Evolutionary conservation across 2,113 vertebrate species (phyloP).

Genomic region (Eptesicus fuscus): DNA sequence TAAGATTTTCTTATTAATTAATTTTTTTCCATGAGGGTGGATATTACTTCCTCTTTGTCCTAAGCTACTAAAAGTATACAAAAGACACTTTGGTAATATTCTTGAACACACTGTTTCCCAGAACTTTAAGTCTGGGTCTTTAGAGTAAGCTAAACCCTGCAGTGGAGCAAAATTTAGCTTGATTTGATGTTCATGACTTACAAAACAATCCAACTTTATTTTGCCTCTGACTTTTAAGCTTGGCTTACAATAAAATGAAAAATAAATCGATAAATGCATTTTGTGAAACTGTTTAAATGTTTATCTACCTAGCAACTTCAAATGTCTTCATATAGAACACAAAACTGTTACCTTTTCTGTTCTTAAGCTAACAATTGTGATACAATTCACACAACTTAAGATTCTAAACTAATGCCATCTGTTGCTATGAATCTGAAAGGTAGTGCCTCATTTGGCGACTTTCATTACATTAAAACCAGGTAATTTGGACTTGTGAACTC

Average conservation of each 20-base stretch:
- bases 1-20: not conserved
- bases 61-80: not conserved
- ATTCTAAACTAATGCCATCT: not conserved
- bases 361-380: conserved; percentile 17
- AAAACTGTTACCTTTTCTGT: conserved; percentile 35
- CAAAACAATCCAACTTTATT: not conserved
- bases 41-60: not conserved
- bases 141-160: not conserved
- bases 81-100: not conserved
- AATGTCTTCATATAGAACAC: not conserved
- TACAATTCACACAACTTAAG: not conserved
- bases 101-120: not conserved
- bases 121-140: not conserved
- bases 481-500: not conserved
- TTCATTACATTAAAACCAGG: not conserved
- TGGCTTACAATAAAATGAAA: not conserved
- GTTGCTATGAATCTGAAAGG: conserved; percentile 5
- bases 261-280: not conserved
- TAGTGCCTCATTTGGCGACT: not conserved
- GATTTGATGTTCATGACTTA: not conserved
- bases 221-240: not conserved
- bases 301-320: not conserved
- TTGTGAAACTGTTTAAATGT: conserved; percentile 25
- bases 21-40: not conserved
- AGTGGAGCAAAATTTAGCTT: not conserved